Evolutionary conservation across 2,888 invertebrate genomes (phyloP).

Genomic region (Drosophila recens): DNA sequence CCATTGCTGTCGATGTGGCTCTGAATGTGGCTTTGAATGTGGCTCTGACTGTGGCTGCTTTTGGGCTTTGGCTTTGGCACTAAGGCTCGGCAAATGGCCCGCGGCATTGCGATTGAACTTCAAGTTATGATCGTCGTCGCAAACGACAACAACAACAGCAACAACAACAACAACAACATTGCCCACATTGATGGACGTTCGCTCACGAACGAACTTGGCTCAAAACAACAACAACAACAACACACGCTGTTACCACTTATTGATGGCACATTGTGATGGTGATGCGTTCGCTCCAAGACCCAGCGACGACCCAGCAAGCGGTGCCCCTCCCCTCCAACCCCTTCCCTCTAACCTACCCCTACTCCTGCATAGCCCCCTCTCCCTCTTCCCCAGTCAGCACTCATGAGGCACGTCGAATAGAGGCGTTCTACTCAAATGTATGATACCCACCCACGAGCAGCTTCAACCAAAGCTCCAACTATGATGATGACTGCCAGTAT

Average conservation of each 20-base stretch:
- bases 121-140: slow-evolving; percentile 83
- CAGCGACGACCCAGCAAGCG: slow-evolving; percentile 66
- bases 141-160: slow-evolving; percentile 47
- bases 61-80: slow-evolving; percentile 81
- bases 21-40: slow-evolving; percentile 7
- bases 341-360: background rate
- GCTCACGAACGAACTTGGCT: slow-evolving; percentile 79
- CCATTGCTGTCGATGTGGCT: slow-evolving; percentile 30
- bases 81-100: slow-evolving; percentile 85
- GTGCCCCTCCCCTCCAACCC: slow-evolving; percentile 16
- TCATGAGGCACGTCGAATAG: slow-evolving; percentile 80
- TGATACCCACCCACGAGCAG: slow-evolving; percentile 84
- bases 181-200: slow-evolving; percentile 84
- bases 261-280: slow-evolving; percentile 79
- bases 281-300: slow-evolving; percentile 70
- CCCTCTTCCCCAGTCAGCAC: slow-evolving; percentile 35
- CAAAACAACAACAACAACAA: slow-evolving; percentile 61
- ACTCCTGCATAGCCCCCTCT: background rate
- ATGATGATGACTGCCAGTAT: slow-evolving; percentile 74
- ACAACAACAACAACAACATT: slow-evolving; percentile 47
- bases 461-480: slow-evolving; percentile 57
- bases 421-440: slow-evolving; percentile 85
- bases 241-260: slow-evolving; percentile 80
- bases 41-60: slow-evolving; percentile 52
- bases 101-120: slow-evolving; percentile 85